Percentiles rank a stretch among this genome's conserved stretches.
These are phyloP conservation scores for Calidris pugnax DNA, from an alignment of 2,113 vertebrate species.

Conservation along the genomic window DNA sequence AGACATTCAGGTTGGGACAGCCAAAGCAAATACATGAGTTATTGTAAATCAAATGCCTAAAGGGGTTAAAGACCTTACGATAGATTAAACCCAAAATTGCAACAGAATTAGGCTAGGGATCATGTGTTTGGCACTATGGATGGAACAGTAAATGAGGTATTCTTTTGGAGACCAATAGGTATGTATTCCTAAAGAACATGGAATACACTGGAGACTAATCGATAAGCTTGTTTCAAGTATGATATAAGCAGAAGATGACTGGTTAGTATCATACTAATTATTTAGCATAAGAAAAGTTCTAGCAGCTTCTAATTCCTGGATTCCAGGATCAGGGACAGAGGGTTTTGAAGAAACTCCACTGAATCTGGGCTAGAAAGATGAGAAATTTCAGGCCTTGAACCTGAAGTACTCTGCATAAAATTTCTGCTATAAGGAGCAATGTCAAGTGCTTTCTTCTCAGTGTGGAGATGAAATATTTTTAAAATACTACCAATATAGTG, in stretches of 20 bases:
- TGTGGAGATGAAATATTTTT: neutral
- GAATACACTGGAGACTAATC: neutral
- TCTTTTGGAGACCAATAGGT: neutral
- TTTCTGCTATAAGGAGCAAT: neutral
- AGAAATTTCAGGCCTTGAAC: neutral
- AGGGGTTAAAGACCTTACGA: neutral
- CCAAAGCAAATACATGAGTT: neutral
- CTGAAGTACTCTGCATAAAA: neutral
- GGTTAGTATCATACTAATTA: neutral
- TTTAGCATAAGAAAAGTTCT: neutral
- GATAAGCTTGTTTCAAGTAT: neutral
- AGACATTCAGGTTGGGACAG: rapidly evolving
- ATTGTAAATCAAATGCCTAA: neutral
- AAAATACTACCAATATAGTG: neutral
- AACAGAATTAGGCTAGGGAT: neutral
- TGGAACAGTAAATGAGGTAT: neutral
- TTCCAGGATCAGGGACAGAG: neutral
- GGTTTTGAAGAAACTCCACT: neutral
- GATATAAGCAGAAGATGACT: neutral
- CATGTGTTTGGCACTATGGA: neutral
- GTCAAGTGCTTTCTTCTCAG: neutral
- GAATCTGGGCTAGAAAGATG: neutral
- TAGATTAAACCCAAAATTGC: neutral
- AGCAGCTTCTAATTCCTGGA: neutral
- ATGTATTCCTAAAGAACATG: neutral